These are phyloP conservation scores for Macroglossus sobrinus DNA, from an alignment of 2,113 vertebrate genomes.

Conservation along the genomic window DNA sequence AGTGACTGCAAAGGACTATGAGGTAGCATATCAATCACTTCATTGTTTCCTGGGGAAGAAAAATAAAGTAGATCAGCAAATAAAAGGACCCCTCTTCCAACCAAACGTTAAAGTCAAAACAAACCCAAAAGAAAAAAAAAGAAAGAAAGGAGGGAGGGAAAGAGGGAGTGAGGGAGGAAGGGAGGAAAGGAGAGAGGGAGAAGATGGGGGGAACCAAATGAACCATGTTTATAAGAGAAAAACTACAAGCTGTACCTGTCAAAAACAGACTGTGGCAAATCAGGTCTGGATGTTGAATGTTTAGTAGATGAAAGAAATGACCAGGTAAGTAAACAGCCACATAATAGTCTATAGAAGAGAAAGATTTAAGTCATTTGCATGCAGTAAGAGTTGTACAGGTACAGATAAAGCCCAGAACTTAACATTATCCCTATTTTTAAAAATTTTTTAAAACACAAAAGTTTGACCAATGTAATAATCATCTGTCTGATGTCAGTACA, in stretches of 20 bases:
- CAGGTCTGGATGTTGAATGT: constrained; percentile 92
- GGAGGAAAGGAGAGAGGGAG: too few relatives aligned
- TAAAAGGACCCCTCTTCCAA: background rate
- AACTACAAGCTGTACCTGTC: constrained; percentile 83
- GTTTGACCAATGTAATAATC: background rate
- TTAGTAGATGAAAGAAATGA: constrained; percentile 93
- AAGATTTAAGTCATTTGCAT: background rate
- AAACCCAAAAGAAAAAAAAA: background rate
- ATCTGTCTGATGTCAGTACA: background rate
- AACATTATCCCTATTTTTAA: background rate
- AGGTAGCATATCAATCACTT: constrained; percentile 71
- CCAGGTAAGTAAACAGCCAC: constrained; percentile 91
- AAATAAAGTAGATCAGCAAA: constrained; percentile 52
- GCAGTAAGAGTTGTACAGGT: background rate
- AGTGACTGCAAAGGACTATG: constrained; percentile 69
- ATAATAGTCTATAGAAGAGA: constrained; percentile 87
- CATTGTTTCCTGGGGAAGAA: constrained; percentile 76
- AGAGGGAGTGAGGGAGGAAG: too few relatives aligned
- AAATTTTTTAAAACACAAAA: background rate
- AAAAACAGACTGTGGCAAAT: constrained; percentile 94
- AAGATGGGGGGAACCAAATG: background rate
- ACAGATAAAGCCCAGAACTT: background rate
- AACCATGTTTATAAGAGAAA: background rate
- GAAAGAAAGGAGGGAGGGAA: too few relatives aligned
- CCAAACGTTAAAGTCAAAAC: background rate